phyloP scores from a whole-genome alignment of 2,113 vertebrate species.

The Antennarius striatus region DNA sequence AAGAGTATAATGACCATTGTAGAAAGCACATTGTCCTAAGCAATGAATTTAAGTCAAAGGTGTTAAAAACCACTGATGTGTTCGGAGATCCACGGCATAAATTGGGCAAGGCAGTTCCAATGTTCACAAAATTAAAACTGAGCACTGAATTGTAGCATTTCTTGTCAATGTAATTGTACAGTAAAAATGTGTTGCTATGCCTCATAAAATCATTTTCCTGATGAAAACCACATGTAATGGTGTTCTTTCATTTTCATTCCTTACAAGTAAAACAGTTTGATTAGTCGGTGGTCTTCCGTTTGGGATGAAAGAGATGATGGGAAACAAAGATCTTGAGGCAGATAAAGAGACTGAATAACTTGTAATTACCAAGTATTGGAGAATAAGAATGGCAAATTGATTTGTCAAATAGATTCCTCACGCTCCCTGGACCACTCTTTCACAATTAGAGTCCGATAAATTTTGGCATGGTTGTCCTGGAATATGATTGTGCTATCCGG shows the following conservation, averaged over 20 bases:
- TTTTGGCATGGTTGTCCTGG: too few species aligned
- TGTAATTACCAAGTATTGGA: too few species aligned
- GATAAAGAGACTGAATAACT: too few species aligned
- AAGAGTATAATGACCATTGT: conserved; percentile 30
- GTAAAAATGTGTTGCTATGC: not conserved
- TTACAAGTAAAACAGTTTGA: not conserved
- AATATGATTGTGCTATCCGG: too few species aligned
- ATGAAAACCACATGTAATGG: not conserved
- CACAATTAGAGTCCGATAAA: too few species aligned
- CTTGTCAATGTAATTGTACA: conserved; percentile 14
- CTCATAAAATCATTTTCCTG: not conserved
- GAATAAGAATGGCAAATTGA: not conserved
- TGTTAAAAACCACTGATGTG: conserved; percentile 39
- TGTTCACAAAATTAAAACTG: conserved; percentile 31
- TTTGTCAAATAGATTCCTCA: too few species aligned
- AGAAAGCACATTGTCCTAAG: conserved; percentile 35
- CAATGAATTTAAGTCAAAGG: conserved; percentile 45
- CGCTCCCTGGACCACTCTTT: too few species aligned
- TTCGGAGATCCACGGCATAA: conserved; percentile 28
- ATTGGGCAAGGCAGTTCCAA: conserved; percentile 16
- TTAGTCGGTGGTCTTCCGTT: not conserved
- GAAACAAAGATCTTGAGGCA: too few species aligned
- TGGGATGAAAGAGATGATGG: too few species aligned
- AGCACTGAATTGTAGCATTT: conserved; percentile 11
- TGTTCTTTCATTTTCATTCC: conserved; percentile 1